These are phyloP conservation scores for Melikaiella ostensackeni DNA, from an alignment of 2,888 invertebrate species.

Conservation along the genomic window DNA sequence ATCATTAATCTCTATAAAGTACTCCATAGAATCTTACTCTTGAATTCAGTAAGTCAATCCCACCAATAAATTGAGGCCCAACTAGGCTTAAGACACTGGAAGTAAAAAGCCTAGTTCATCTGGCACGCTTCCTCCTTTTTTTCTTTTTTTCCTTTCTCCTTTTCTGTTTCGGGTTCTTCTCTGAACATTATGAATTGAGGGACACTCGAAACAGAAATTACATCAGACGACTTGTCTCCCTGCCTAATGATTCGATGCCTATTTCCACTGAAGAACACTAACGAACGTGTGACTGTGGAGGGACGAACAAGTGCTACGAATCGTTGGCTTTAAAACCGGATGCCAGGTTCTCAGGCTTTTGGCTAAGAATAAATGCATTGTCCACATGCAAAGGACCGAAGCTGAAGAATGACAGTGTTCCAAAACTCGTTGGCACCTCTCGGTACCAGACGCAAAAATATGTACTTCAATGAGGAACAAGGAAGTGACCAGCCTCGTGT, in stretches of 20 bases:
- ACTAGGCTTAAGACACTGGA: slow-evolving; percentile 10
- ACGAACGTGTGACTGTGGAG: slow-evolving; percentile 44
- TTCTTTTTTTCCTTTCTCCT: slow-evolving; percentile 10
- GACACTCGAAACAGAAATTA: slow-evolving; percentile 47
- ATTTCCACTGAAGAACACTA: slow-evolving; percentile 49
- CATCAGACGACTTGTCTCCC: slow-evolving; percentile 51
- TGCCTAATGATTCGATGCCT: slow-evolving; percentile 41
- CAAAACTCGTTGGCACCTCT: slow-evolving; percentile 48
- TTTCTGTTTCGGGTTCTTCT: not conserved
- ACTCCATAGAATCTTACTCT: not conserved
- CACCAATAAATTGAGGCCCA: slow-evolving; percentile 15
- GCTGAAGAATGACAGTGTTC: slow-evolving; percentile 5
- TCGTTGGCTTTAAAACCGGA: slow-evolving; percentile 47
- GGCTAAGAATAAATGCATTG: slow-evolving; percentile 55
- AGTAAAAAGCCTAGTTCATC: slow-evolving; percentile 26
- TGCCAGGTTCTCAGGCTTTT: slow-evolving; percentile 53
- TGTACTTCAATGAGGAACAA: slow-evolving; percentile 33
- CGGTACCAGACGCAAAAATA: slow-evolving; percentile 49
- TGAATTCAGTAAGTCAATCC: not conserved
- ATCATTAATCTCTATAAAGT: not conserved
- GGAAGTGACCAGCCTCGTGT: slow-evolving; percentile 16
- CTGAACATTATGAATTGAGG: slow-evolving; percentile 18
- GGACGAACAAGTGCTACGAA: slow-evolving; percentile 42
- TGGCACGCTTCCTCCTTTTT: slow-evolving; percentile 22
- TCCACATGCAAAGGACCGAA: slow-evolving; percentile 38